These are phyloP conservation scores for Rhinolophus ferrumequinum DNA, from an alignment of 2,113 vertebrate species.

Conservation along the genomic window DNA sequence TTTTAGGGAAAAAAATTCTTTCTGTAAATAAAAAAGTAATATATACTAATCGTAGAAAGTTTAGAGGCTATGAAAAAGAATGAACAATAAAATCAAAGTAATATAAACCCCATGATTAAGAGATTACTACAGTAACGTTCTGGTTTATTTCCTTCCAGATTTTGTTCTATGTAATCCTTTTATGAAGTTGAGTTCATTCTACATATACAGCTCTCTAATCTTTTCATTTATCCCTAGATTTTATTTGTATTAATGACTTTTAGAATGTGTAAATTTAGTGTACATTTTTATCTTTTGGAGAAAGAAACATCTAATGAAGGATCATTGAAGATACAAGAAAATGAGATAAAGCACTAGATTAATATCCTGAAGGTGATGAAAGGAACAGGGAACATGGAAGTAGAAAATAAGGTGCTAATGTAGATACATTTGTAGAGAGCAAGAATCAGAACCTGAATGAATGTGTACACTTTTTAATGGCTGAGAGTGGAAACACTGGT, in stretches of 20 bases:
- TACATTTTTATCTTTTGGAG: neutral
- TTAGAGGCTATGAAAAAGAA: neutral
- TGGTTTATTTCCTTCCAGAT: neutral
- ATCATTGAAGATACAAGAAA: neutral
- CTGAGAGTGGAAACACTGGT: neutral
- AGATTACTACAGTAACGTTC: neutral
- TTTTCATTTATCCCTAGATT: neutral
- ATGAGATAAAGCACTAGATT: neutral
- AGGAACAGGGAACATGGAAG: neutral
- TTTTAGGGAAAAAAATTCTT: neutral
- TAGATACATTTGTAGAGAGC: neutral
- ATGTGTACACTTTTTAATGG: neutral
- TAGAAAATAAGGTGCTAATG: neutral
- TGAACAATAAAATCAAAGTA: slow-evolving; percentile 14
- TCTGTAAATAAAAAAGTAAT: neutral
- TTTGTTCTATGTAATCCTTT: neutral
- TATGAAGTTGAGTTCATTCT: neutral
- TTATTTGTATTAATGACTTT: neutral
- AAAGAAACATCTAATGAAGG: slow-evolving; percentile 6
- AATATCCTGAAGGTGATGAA: neutral
- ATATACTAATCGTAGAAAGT: neutral
- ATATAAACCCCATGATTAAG: neutral
- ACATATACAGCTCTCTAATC: neutral
- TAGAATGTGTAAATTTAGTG: neutral
- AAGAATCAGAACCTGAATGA: neutral